Evolutionary conservation across 2,888 invertebrate genomes (phyloP).

Genomic region (Escarpia spicata): DNA sequence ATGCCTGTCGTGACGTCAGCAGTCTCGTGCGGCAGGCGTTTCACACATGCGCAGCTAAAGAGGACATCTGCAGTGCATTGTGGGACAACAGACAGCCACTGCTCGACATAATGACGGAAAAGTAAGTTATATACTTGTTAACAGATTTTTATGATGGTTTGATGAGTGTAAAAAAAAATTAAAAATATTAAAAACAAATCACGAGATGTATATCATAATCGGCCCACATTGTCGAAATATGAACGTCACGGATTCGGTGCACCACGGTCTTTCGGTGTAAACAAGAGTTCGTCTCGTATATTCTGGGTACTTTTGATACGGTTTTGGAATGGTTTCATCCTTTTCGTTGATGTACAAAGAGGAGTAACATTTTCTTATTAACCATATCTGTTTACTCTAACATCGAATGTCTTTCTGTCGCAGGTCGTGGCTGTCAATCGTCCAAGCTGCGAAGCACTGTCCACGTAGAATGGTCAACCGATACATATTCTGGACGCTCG

Average conservation of each 20-base stretch:
- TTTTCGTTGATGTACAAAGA: too few species aligned
- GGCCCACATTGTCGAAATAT: too few species aligned
- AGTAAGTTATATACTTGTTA: not conserved
- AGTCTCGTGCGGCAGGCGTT: not conserved
- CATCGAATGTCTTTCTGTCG: not conserved
- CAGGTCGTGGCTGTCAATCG: not conserved
- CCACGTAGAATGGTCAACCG: not conserved
- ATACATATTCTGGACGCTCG: not conserved
- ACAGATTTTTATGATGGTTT: too few species aligned
- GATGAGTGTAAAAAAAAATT: too few species aligned
- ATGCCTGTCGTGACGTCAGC: not conserved
- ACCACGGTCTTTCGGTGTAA: too few species aligned
- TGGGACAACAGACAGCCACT: conserved; percentile 9
- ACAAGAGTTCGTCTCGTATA: too few species aligned
- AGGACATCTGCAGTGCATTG: not conserved
- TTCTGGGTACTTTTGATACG: too few species aligned
- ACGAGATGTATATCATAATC: too few species aligned
- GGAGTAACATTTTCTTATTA: too few species aligned
- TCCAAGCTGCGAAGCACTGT: not conserved
- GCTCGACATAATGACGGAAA: not conserved
- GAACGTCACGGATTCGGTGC: too few species aligned
- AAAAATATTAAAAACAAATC: too few species aligned
- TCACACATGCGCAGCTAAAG: not conserved
- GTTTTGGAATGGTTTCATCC: too few species aligned
- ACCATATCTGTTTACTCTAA: not conserved